Conservation (phyloP, 2,113 vertebrate genomes). For the Chaetodon trifascialis region DNA sequence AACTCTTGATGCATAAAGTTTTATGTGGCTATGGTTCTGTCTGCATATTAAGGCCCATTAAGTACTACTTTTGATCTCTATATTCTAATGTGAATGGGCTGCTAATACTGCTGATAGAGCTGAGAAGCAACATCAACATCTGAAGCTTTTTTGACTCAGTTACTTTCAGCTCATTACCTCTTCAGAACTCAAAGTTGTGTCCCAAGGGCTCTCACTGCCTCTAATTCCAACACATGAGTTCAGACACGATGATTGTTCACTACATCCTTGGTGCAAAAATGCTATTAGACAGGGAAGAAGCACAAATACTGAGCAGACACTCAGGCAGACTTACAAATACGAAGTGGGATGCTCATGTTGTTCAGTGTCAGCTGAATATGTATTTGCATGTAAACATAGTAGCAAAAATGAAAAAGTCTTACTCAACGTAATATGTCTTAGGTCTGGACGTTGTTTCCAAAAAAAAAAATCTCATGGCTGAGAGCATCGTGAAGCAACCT, state of each 20-base stretch:
- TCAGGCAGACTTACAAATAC: background rate
- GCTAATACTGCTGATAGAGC: background rate
- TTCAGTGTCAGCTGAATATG: background rate
- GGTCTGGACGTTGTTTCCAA: background rate
- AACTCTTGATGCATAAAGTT: background rate
- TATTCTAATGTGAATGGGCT: background rate
- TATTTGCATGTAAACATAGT: background rate
- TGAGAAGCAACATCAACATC: background rate
- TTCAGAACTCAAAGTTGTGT: background rate
- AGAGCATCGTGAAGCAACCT: background rate
- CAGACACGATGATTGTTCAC: background rate
- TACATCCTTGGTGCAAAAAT: background rate
- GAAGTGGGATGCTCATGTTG: background rate
- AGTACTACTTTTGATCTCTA: background rate
- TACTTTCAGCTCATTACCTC: background rate
- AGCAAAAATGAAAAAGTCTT: background rate
- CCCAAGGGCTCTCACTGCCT: background rate
- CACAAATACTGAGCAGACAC: background rate
- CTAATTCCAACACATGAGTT: background rate
- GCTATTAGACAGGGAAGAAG: background rate
- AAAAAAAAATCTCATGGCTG: conserved; percentile 13
- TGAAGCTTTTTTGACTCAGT: background rate
- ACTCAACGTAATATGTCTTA: background rate
- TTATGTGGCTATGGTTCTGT: background rate
- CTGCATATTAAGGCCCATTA: background rate